phyloP scores from a whole-genome alignment of 2,888 invertebrate species.

The Limulus polyphemus region DNA sequence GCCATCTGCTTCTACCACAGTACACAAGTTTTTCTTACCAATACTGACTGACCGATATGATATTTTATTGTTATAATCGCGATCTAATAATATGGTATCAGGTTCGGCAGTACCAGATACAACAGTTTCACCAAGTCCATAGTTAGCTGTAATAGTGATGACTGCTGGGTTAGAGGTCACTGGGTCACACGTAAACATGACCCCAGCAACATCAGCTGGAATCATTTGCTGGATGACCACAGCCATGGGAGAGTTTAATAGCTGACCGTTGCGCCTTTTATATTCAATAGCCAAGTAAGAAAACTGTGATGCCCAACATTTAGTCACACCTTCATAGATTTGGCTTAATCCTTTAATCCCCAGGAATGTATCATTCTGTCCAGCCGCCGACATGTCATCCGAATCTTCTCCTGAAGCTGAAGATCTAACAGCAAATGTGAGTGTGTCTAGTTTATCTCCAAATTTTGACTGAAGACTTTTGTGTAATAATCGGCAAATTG shows the following conservation, averaged over 20 bases:
- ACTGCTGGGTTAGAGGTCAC: conserved; percentile 52
- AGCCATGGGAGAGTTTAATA: conserved; percentile 48
- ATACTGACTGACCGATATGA: background rate
- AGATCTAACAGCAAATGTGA: conserved; percentile 10
- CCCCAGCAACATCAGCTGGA: conserved; percentile 51
- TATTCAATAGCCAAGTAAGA: conserved; percentile 7
- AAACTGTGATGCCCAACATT: conserved; percentile 15
- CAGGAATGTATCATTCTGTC: conserved; percentile 8
- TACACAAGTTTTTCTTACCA: background rate
- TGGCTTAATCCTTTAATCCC: conserved; percentile 4
- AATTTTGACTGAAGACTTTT: too few species aligned
- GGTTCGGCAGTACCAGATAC: conserved; percentile 66
- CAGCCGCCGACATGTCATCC: conserved; percentile 17
- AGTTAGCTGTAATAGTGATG: conserved; percentile 62
- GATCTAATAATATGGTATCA: conserved; percentile 50
- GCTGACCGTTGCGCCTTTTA: conserved; percentile 14
- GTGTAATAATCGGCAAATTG: too few species aligned
- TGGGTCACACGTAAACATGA: conserved; percentile 68
- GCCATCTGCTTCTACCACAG: too few species aligned
- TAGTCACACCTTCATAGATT: conserved; percentile 3
- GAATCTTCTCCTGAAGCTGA: conserved; percentile 14
- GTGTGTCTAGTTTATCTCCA: too few species aligned
- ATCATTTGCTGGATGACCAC: conserved; percentile 70
- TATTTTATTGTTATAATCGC: conserved; percentile 32
- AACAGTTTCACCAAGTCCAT: conserved; percentile 55